Conservation (phyloP, 2,888 invertebrate genomes). For the Rhingia rostrata region DNA sequence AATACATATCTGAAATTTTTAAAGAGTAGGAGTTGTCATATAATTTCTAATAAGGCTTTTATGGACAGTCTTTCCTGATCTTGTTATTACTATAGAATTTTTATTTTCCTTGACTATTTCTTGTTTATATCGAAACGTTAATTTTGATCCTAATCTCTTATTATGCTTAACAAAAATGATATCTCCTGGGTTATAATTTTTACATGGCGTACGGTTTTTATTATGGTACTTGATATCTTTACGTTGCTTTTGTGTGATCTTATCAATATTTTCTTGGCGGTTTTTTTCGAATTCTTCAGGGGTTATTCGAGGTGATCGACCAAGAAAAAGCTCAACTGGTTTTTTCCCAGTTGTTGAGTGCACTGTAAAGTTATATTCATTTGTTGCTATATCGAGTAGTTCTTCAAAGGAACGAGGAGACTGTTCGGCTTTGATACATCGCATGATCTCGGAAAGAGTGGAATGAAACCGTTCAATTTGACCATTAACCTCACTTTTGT, state of each 20-base stretch:
- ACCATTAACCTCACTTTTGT: neutral
- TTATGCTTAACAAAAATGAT: constrained; percentile 40
- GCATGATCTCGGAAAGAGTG: constrained; percentile 4
- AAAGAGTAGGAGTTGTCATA: constrained; percentile 4
- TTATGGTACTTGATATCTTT: too few species aligned
- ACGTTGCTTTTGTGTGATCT: too few species aligned
- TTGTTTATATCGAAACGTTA: constrained; percentile 26
- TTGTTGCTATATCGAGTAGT: too few species aligned
- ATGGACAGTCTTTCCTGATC: constrained; percentile 38
- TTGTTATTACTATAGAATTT: constrained; percentile 36
- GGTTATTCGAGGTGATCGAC: too few species aligned
- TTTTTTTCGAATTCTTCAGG: too few species aligned
- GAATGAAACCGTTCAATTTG: neutral
- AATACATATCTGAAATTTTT: neutral
- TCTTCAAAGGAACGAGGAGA: constrained; percentile 8
- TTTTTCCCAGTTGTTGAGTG: too few species aligned
- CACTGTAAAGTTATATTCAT: too few species aligned
- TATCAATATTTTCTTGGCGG: too few species aligned
- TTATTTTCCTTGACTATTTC: constrained; percentile 54
- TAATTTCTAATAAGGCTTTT: constrained; percentile 61
- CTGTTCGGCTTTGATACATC: constrained; percentile 19
- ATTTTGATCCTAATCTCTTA: constrained; percentile 55
- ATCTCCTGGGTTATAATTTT: constrained; percentile 17
- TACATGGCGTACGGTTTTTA: constrained; percentile 18
- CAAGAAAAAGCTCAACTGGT: too few species aligned